Base-by-base conservation (phyloP, 2,113 vertebrate genomes). In the Tonatia bakeri region DNA sequence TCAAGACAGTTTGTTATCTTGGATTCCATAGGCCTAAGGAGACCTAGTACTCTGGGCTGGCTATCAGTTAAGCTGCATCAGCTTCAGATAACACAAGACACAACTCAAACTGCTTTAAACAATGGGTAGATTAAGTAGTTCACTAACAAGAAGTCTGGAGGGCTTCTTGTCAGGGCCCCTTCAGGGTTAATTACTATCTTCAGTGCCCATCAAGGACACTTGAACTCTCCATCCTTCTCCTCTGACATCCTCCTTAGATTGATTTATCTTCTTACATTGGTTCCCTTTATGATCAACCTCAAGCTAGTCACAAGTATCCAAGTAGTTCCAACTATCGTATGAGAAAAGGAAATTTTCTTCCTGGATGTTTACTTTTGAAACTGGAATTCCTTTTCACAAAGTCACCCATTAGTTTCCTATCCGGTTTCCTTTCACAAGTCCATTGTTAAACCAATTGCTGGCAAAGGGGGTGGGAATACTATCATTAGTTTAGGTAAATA, bases 111-210 rank as follows among this genome's bases (percentile, higher is more conserved):
- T 67, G 45, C 26, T 59, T 79, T 70, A 38, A 88, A 40, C 59
- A 95, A 47, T 77, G 24, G 69, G 4, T 86, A 36, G 72, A 61
- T 70, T 50, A 90, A 84, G 54, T 33, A 47, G 43, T 79, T 95
- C n/a, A 54, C n/a, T 76, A 94, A 83, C n/a, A 88, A 72, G 43
- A 77, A 83, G 28, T 40, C 36, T 72, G 45, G 59, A 67, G 52
- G 12, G 19, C 13, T 95, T 79, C 70, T 59, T 79, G 17, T 79
- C 79, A 73, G 50, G 17, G 15, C 24, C 61, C 17, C 24, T 91
- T 86, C 28, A 64, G 28, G 11, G 26, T 77, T 92, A 83, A 56
- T 93, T 81, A 47, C 67, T 95, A 75, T 75, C 11, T 93, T 95
- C 9, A 33, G 50, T 90, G 43, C 61, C 96, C 65, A 67, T 85